These are phyloP conservation scores for Amphimedon queenslandica DNA, from an alignment of 37 sponge, comb jelly and placozoan species.

Conservation along the genomic window DNA sequence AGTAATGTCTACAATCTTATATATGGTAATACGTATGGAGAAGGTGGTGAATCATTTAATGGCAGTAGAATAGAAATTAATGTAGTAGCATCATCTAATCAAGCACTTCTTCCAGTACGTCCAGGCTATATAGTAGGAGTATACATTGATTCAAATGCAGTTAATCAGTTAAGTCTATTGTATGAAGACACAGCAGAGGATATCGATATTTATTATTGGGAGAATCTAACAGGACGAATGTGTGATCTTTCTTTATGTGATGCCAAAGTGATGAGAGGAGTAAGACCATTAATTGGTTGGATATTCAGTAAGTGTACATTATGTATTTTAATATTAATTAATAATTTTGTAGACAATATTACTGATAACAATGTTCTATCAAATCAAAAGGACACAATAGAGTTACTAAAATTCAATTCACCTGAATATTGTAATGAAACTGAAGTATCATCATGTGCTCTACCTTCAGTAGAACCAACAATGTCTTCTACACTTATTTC, in stretches of 20 bases:
- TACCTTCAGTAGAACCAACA: too few species aligned
- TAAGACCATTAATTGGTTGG: not conserved
- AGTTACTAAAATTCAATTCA: too few species aligned
- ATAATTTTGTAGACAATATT: too few species aligned
- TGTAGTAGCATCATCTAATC: too few species aligned
- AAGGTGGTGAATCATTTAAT: not conserved
- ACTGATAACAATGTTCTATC: too few species aligned
- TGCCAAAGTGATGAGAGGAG: not conserved
- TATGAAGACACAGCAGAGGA: not conserved
- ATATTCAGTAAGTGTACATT: conserved; percentile 9
- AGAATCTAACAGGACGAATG: not conserved
- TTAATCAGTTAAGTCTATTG: not conserved
- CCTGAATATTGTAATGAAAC: too few species aligned
- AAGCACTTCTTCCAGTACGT: not conserved
- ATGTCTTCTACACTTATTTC: too few species aligned
- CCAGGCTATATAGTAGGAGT: conserved; percentile 6
- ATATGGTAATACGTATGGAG: not conserved
- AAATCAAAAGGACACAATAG: too few species aligned
- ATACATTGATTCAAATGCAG: not conserved
- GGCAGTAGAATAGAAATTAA: not conserved
- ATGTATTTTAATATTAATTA: too few species aligned
- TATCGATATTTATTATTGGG: conserved; percentile 4
- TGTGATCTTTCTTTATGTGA: conserved; percentile 2
- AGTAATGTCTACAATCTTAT: not conserved
- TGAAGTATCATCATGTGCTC: too few species aligned